Evolutionary conservation across 2,113 vertebrate genomes (phyloP).

Genomic region (Pseudopodoces humilis): DNA sequence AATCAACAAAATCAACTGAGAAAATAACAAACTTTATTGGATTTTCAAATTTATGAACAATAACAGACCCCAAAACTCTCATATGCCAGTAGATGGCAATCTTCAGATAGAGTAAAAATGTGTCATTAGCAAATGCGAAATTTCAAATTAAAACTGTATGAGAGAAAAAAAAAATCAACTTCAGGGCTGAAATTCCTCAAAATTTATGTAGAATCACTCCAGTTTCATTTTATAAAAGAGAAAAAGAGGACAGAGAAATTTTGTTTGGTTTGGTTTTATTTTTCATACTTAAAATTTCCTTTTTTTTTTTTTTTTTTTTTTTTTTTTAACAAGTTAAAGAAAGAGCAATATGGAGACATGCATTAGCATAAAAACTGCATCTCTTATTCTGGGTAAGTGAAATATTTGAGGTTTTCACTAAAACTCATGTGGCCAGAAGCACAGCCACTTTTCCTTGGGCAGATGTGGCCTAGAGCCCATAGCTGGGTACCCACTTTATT

Average conservation of each 20-base stretch:
- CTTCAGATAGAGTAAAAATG: constrained; percentile 26
- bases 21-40: neutral
- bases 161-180: neutral
- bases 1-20: neutral
- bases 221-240: neutral
- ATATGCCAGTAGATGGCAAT: constrained; percentile 53
- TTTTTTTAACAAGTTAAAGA: neutral
- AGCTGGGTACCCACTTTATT: accelerated
- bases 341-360: neutral
- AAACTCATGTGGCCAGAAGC: neutral
- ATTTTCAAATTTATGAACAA: constrained; percentile 1
- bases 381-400: neutral
- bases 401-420: neutral
- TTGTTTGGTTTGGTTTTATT: neutral
- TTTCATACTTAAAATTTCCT: neutral
- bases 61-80: neutral
- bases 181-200: neutral
- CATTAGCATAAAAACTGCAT: accelerated
- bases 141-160: neutral
- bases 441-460: neutral
- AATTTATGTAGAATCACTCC: neutral
- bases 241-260: neutral
- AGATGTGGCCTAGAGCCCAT: neutral
- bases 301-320: neutral
- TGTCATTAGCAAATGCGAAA: constrained; percentile 17